Conservation (phyloP, 2,888 invertebrate species). For the Melanostoma mellinum region DNA sequence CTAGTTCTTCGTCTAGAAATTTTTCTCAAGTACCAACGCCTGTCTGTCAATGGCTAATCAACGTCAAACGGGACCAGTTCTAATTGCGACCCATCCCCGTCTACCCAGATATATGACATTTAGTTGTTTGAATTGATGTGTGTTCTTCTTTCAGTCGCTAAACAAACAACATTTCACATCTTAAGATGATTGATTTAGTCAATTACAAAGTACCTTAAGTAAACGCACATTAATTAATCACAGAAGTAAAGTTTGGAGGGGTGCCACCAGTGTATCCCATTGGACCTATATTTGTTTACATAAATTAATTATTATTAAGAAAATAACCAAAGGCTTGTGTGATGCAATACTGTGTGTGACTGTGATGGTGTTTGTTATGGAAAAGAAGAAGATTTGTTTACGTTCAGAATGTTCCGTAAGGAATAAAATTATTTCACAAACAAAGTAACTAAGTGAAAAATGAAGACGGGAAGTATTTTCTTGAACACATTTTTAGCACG, state of each 20-base stretch:
- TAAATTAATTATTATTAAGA: constrained; percentile 42
- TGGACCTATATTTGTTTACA: constrained; percentile 47
- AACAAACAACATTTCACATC: constrained; percentile 12
- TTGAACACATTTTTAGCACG: constrained; percentile 45
- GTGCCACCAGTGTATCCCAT: constrained; percentile 45
- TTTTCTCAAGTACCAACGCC: constrained; percentile 22
- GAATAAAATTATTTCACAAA: constrained; percentile 48
- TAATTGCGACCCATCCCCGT: constrained; percentile 53
- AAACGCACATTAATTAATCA: constrained; percentile 52
- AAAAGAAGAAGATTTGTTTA: constrained; percentile 44
- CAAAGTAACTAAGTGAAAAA: constrained; percentile 54
- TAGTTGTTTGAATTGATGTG: constrained; percentile 23
- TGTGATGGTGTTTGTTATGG: not conserved
- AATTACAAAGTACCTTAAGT: constrained; percentile 37
- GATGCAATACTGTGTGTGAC: constrained; percentile 4
- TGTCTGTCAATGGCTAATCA: constrained; percentile 61
- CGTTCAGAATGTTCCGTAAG: constrained; percentile 1
- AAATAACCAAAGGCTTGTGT: not conserved
- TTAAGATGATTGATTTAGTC: constrained; percentile 38
- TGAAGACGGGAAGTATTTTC: constrained; percentile 15
- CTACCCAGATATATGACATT: constrained; percentile 45
- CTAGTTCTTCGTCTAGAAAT: constrained; percentile 10
- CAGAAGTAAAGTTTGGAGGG: constrained; percentile 36
- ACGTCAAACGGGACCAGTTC: constrained; percentile 42
- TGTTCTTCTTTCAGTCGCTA: constrained; percentile 8